Base-by-base conservation (phyloP, 1,140 invertebrate genomes). In the Pseudobourletiella spinata region DNA sequence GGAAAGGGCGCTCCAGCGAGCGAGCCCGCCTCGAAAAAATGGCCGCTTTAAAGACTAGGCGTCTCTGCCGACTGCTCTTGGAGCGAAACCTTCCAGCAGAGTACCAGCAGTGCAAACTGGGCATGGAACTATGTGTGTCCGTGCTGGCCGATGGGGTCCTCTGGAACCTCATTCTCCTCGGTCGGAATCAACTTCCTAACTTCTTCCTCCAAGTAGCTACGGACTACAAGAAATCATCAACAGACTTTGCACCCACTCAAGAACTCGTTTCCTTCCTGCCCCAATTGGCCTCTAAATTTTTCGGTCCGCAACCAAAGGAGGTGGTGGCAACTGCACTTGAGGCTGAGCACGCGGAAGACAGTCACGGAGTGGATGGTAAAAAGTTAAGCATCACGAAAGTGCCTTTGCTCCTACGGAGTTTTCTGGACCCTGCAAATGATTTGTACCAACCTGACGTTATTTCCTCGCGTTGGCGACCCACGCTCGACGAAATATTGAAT, bases 81-180 rank as follows among this genome's bases (percentile, higher is more conserved):
- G 24, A 52, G 14, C 8, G 30, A 18, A 30, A 30, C 48, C 26
- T 67, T 14, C 15, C 29, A 0, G 24, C 54, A 14, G 68, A 67
- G 20, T 65, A 70, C 26, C 28, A 28, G 26, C 60, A 67, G 3
- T 70, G 68, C 28, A 60, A 44, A 35, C 35, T 70, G 14, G 67
- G 68, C 65, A 29, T 55, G 24, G 65, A 70, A 59, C 43, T 70
- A 2, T 61, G 59, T 43, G 42, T 70, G 3, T 52, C 68, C 16
- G 65, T 70, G 14, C 42, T 70, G 48, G 57, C 30, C 0, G 65
- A 66, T 52, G 68, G 65, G 25, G 68, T 70, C 15, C 35, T 70
- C 15, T 67, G 65, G 65, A 70, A 67, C 35, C 55, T 67, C 14
- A 63, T 70, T 39, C 22, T 50, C n/a, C 25, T 70, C 28, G 68